Conservation (phyloP, 2,888 invertebrate genomes). For the Clanis bilineata region DNA sequence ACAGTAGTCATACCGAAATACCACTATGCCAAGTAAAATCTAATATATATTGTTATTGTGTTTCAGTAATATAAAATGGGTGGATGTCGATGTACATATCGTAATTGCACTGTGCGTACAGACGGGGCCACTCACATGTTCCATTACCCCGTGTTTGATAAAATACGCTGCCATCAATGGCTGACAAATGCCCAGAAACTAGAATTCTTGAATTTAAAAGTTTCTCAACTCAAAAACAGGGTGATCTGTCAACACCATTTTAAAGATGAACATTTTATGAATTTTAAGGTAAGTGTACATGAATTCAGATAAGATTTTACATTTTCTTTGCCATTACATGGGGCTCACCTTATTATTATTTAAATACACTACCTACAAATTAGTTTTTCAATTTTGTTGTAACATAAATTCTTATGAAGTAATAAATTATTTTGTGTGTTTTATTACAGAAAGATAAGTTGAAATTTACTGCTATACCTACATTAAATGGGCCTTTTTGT, state of each 20-base stretch:
- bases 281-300: constrained; percentile 62
- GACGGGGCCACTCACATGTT: constrained; percentile 82
- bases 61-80: constrained; percentile 66
- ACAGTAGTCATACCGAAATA: too few species aligned
- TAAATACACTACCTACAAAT: too few species aligned
- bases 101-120: constrained; percentile 76
- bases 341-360: too few species aligned
- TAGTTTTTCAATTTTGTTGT: too few species aligned
- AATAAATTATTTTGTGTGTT: neutral
- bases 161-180: constrained; percentile 82
- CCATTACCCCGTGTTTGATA: constrained; percentile 84
- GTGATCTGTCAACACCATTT: constrained; percentile 84
- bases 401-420: too few species aligned
- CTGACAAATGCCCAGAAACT: constrained; percentile 77
- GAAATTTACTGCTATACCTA: constrained; percentile 80
- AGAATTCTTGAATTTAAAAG: constrained; percentile 77
- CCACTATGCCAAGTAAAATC: too few species aligned
- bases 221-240: constrained; percentile 83
- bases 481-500: constrained; percentile 70
- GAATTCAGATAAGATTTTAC: too few species aligned
- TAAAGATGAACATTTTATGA: constrained; percentile 77
- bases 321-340: too few species aligned
- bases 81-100: constrained; percentile 83
- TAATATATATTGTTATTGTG: neutral
- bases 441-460: constrained; percentile 78